Conservation (phyloP, 2,797 vertebrate species). For the Masticophis lateralis region DNA sequence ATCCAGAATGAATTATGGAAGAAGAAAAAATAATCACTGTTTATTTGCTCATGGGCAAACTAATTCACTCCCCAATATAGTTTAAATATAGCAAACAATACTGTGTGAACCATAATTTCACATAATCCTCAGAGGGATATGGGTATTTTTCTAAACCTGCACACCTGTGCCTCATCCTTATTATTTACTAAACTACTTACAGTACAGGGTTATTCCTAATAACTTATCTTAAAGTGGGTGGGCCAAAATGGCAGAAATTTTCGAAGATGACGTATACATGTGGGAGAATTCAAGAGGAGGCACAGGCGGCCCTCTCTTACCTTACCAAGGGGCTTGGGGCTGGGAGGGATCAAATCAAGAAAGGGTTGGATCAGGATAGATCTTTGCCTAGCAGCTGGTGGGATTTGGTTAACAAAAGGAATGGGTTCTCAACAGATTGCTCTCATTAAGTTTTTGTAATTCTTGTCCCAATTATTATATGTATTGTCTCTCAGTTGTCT, state of each 20-base stretch:
- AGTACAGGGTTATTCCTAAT: background rate
- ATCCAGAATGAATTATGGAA: background rate
- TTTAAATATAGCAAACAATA: background rate
- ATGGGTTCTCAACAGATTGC: background rate
- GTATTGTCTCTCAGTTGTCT: background rate
- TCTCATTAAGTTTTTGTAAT: background rate
- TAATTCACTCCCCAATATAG: background rate
- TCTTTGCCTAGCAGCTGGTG: background rate
- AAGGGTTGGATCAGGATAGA: background rate
- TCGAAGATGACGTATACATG: no score
- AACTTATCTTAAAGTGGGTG: no score
- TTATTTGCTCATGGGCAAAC: background rate
- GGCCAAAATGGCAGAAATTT: no score
- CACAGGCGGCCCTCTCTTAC: background rate
- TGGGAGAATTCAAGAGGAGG: background rate
- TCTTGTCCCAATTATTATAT: background rate
- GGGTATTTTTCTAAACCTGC: background rate
- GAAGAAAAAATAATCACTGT: background rate
- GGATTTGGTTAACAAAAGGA: background rate
- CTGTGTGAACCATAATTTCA: background rate
- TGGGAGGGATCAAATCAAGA: background rate
- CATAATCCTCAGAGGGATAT: background rate
- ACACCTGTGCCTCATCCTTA: background rate
- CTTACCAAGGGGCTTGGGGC: background rate
- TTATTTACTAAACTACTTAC: background rate